A percentile compares a stretch with the other conserved stretches of the same genome.
These are phyloP conservation scores for Molossus molossus DNA, from an alignment of 2,797 vertebrate species.

Conservation along the genomic window DNA sequence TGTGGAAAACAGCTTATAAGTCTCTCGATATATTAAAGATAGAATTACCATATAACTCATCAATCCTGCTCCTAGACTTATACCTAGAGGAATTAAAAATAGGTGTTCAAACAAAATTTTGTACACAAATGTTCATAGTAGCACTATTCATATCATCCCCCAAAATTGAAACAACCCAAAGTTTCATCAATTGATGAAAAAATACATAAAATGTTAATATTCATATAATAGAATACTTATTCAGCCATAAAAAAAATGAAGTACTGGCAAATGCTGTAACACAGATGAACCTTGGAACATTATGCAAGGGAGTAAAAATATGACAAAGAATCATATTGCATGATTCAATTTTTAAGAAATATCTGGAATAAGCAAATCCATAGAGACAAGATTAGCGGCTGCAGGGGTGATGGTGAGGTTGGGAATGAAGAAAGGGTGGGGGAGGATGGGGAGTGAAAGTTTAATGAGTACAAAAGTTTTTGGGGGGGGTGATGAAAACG, in stretches of 20 bases:
- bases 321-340: not conserved
- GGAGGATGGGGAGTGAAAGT: not conserved
- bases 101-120: not conserved
- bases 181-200: not conserved
- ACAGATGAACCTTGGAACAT: not conserved
- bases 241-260: not conserved
- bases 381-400: not conserved
- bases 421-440: not conserved
- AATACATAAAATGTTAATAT: not conserved
- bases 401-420: not conserved
- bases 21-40: not conserved
- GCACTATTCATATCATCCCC: not conserved
- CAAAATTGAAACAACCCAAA: not conserved
- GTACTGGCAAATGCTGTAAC: not conserved
- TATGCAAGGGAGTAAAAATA: not conserved
- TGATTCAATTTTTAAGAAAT: not conserved
- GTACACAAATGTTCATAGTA: not conserved
- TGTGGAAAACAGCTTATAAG: not conserved
- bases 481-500: not conserved
- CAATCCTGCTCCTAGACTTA: not conserved
- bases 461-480: not conserved
- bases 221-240: not conserved
- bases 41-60: not conserved
- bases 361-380: not conserved
- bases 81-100: conserved; percentile 11